phyloP scores from a whole-genome alignment of 2,888 invertebrate species.

The Agrotis segetum region DNA sequence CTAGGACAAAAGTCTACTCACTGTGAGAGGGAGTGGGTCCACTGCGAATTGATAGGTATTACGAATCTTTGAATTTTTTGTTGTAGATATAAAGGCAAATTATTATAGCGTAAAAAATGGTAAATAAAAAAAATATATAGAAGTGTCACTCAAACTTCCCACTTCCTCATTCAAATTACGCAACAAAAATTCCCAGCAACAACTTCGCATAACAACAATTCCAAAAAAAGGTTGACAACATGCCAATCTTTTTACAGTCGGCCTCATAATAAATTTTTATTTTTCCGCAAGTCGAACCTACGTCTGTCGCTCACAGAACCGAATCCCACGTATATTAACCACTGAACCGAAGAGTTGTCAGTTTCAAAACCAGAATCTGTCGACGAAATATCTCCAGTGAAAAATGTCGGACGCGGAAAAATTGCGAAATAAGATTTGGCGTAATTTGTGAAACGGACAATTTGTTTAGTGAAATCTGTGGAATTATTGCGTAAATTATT shows the following conservation, averaged over 20 bases:
- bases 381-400: conserved; percentile 42
- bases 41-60: too few species aligned
- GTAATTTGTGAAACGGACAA: conserved; percentile 23
- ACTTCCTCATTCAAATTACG: conserved; percentile 1
- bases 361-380: conserved; percentile 62
- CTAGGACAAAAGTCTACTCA: too few species aligned
- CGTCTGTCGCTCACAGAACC: conserved; percentile 63
- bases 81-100: too few species aligned
- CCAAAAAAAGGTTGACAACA: conserved; percentile 42
- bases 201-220: conserved; percentile 20
- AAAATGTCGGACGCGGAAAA: conserved; percentile 13
- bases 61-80: too few species aligned
- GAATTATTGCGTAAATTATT: conserved; percentile 10
- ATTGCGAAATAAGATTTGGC: conserved; percentile 31
- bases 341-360: conserved; percentile 72
- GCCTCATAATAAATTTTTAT: conserved; percentile 50
- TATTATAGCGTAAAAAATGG: background rate
- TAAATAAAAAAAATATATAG: background rate
- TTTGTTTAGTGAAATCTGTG: conserved; percentile 34
- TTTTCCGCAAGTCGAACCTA: conserved; percentile 54
- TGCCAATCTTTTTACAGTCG: conserved; percentile 41
- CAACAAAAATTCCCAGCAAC: background rate
- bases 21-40: too few species aligned
- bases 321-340: conserved; percentile 75
- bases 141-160: background rate